Percentiles rank a stretch among this genome's conserved stretches.
phyloP scores from a whole-genome alignment of 1,140 invertebrate genomes.

The Sitophilus oryzae region DNA sequence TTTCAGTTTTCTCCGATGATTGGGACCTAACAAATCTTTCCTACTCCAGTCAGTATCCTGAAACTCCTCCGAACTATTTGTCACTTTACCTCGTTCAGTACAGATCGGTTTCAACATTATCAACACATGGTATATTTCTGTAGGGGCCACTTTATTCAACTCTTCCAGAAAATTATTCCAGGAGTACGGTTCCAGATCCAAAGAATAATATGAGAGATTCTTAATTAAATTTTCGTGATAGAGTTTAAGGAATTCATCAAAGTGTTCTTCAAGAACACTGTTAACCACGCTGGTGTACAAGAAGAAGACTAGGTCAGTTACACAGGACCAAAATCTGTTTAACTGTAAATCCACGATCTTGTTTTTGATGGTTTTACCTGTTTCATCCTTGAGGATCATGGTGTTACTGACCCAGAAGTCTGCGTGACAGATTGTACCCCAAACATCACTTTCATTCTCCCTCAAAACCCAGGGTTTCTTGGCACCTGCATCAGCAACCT shows the following conservation, averaged over 20 bases:
- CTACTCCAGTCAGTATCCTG: conserved; percentile 39
- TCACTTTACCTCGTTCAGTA: conserved; percentile 41
- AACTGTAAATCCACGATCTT: conserved; percentile 62
- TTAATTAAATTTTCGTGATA: conserved; percentile 50
- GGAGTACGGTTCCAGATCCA: conserved; percentile 32
- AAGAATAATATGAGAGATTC: conserved; percentile 34
- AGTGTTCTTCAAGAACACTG: conserved; percentile 43
- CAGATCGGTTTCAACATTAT: conserved; percentile 43
- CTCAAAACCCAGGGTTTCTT: conserved; percentile 29
- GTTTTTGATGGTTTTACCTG: conserved; percentile 42
- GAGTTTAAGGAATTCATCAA: conserved; percentile 46
- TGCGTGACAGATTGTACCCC: conserved; percentile 50
- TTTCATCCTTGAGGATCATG: conserved; percentile 40
- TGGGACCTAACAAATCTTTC: conserved; percentile 38
- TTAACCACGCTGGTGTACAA: conserved; percentile 50
- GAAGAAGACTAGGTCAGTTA: conserved; percentile 54
- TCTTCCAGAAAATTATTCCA: conserved; percentile 38
- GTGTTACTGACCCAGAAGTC: conserved; percentile 63
- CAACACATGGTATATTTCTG: conserved; percentile 40
- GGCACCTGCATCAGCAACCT: conserved; percentile 21
- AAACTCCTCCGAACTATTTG: conserved; percentile 37
- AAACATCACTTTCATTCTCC: conserved; percentile 41
- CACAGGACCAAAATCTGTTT: conserved; percentile 47
- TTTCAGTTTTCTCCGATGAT: conserved; percentile 38
- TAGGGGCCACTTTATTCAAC: conserved; percentile 33